Percentiles rank a stretch among this genome's conserved stretches.
Evolutionary conservation across 2,113 vertebrate species (phyloP).

Genomic region (Chaetura pelagica): DNA sequence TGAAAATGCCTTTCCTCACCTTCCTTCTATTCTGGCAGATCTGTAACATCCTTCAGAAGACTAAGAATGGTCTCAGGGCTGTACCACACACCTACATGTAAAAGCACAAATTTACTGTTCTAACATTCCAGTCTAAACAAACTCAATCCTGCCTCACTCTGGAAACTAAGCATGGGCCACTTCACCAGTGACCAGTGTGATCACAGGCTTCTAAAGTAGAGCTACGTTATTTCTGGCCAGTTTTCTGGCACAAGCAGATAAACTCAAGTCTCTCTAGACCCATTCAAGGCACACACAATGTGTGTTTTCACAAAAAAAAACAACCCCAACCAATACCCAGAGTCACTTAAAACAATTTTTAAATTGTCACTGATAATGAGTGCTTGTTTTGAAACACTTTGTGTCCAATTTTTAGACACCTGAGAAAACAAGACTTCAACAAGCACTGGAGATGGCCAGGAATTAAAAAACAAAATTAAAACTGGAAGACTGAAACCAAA

Average conservation of each 20-base stretch:
- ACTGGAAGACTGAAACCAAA: not conserved
- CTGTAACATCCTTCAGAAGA: not conserved
- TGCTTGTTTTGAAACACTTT: not conserved
- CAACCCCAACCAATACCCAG: rapidly evolving
- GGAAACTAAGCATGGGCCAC: not conserved
- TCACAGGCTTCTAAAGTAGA: not conserved
- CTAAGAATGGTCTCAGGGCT: not conserved
- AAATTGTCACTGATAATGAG: not conserved
- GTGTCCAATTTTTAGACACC: not conserved
- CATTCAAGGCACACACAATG: not conserved
- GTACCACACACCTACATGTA: not conserved
- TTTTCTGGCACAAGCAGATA: not conserved
- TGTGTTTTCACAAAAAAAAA: not conserved
- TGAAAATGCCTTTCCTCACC: not conserved
- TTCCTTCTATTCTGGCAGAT: not conserved
- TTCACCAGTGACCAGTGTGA: not conserved
- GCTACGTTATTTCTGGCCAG: not conserved
- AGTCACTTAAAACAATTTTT: not conserved
- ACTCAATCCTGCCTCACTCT: not conserved
- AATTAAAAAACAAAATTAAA: not conserved
- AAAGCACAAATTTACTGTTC: not conserved
- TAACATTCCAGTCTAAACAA: not conserved
- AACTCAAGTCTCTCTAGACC: not conserved
- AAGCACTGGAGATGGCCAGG: not conserved
- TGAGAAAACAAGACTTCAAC: not conserved